Conservation (phyloP, 2,113 vertebrate species). For the Ramphastos sulfuratus region DNA sequence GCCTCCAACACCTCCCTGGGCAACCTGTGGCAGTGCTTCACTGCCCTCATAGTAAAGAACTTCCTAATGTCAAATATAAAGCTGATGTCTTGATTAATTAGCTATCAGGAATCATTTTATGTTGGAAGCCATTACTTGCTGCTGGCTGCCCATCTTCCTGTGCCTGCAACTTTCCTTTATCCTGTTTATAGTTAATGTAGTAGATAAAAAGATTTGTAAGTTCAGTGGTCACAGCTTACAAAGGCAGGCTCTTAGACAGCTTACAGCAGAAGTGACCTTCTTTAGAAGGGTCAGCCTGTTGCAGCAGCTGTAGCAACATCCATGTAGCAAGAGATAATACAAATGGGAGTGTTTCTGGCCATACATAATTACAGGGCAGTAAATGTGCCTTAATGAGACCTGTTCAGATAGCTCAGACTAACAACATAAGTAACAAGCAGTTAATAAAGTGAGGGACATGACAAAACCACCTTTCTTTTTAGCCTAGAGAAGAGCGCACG, state of each 20-base stretch:
- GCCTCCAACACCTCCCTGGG: too few species aligned
- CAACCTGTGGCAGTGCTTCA: too few species aligned
- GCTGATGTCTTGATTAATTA: neutral
- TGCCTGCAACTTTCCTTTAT: neutral
- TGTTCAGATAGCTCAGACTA: neutral
- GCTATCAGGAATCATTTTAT: neutral
- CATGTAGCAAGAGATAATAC: neutral
- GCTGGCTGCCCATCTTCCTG: neutral
- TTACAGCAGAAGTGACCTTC: neutral
- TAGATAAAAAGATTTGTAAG: neutral
- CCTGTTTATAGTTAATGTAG: neutral
- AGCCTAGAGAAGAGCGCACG: too few species aligned
- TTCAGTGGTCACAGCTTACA: neutral
- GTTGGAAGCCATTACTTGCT: neutral
- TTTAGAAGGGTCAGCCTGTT: neutral
- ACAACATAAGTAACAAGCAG: neutral
- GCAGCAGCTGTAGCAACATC: neutral
- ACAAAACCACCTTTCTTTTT: neutral
- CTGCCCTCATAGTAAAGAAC: too few species aligned
- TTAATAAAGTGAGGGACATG: neutral
- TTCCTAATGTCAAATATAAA: neutral
- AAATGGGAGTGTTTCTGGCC: neutral
- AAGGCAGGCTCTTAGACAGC: neutral
- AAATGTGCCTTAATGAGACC: neutral
- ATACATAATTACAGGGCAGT: neutral